Evolutionary conservation across 2,113 vertebrate species (phyloP).

Genomic region (Rhodinocichla rosea): DNA sequence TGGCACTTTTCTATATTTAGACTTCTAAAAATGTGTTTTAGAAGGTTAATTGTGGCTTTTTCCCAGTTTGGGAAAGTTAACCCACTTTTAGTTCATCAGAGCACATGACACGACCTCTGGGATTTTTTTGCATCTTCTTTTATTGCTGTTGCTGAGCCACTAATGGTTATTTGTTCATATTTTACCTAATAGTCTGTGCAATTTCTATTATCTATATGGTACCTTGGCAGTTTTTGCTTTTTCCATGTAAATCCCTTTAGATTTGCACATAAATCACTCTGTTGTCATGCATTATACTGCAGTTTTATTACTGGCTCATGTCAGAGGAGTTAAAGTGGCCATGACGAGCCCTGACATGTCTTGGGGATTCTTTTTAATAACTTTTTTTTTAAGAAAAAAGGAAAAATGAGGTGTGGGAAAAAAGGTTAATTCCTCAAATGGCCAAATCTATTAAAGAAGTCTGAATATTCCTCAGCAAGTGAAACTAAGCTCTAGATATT

Average conservation of each 20-base stretch:
- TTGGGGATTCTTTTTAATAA: not conserved
- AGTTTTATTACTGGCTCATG: not conserved
- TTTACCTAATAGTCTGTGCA: not conserved
- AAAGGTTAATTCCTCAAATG: not conserved
- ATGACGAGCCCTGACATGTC: not conserved
- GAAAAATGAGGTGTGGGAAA: fast-evolving
- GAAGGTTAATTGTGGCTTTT: not conserved
- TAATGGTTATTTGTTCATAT: not conserved
- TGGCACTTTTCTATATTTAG: not conserved
- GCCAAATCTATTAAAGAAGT: not conserved
- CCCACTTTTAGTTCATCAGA: not conserved
- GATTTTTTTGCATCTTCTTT: not conserved
- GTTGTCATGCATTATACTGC: not conserved
- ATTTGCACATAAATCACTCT: not conserved
- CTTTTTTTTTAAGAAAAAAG: not conserved
- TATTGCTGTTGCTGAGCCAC: not conserved
- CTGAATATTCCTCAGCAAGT: not conserved
- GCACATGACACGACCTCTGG: not conserved
- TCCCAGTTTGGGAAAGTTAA: not conserved
- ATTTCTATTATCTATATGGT: not conserved
- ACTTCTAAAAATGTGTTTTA: not conserved
- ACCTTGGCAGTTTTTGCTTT: not conserved
- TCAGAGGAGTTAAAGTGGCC: not conserved
- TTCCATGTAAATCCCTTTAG: not conserved
- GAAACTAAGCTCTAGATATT: not conserved